These are phyloP conservation scores for Drosophila subpulchrella DNA, from an alignment of 1,140 invertebrate genomes.

Conservation along the genomic window DNA sequence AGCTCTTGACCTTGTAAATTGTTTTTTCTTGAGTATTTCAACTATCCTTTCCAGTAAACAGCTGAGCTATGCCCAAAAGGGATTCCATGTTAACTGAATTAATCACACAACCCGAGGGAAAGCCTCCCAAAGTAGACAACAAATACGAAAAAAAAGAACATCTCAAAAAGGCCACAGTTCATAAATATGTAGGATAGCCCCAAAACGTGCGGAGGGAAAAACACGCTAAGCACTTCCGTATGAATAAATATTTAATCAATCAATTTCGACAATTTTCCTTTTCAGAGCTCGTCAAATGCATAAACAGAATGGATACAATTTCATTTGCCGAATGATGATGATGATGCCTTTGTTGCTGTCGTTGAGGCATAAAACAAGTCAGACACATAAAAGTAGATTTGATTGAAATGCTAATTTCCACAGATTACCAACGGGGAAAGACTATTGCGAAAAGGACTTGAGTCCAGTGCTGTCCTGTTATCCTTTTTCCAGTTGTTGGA, in stretches of 20 bases:
- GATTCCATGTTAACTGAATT: conserved; percentile 52
- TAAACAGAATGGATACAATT: conserved; percentile 60
- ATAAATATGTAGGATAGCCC: conserved; percentile 42
- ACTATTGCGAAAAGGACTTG: not conserved
- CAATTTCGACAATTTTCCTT: conserved; percentile 70
- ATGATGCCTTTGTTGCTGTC: conserved; percentile 39
- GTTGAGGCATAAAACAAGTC: conserved; percentile 72
- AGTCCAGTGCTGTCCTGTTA: not conserved
- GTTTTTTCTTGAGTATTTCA: conserved; percentile 4
- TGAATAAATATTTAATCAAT: conserved; percentile 82
- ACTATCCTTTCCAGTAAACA: conserved; percentile 1
- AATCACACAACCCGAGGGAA: conserved; percentile 35
- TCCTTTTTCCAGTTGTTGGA: not conserved
- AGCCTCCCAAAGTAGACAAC: conserved; percentile 27
- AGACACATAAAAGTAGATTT: conserved; percentile 79
- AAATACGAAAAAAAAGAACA: conserved; percentile 3
- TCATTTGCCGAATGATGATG: conserved; percentile 47
- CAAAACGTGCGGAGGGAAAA: conserved; percentile 16
- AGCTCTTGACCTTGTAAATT: not conserved
- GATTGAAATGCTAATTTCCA: conserved; percentile 79
- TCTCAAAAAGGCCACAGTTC: conserved; percentile 23
- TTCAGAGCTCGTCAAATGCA: conserved; percentile 63
- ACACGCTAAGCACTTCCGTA: conserved; percentile 69
- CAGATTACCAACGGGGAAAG: conserved; percentile 45
- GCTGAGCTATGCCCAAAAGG: conserved; percentile 20